A percentile compares a stretch with the other conserved stretches of the same genome.
These are phyloP conservation scores for Tinamus guttatus DNA, from an alignment of 2,113 vertebrate species.

Conservation along the genomic window DNA sequence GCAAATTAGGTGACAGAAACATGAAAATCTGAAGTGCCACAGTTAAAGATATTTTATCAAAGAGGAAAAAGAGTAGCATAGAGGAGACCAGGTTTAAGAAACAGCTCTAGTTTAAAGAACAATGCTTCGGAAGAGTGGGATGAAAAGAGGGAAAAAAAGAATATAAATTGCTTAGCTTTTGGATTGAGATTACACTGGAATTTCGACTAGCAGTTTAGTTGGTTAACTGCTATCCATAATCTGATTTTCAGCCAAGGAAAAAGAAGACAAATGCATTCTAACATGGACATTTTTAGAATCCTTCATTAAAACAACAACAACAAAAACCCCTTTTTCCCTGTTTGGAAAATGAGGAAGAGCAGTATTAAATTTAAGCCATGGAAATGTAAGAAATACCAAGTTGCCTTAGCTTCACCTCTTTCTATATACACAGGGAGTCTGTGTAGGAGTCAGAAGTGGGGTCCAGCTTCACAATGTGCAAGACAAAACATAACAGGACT, in stretches of 20 bases:
- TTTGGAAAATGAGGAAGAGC: background rate
- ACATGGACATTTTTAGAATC: background rate
- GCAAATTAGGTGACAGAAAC: background rate
- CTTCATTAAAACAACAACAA: background rate
- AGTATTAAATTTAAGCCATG: background rate
- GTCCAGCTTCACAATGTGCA: background rate
- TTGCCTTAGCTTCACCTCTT: background rate
- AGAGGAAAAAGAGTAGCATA: background rate
- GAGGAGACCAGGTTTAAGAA: background rate
- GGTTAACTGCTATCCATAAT: background rate
- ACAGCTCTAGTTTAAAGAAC: background rate
- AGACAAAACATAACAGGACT: background rate
- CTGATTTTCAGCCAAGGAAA: background rate
- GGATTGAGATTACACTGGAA: background rate
- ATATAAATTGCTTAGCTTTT: slow-evolving; percentile 19
- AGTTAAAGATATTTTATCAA: background rate
- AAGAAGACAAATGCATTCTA: background rate
- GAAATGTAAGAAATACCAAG: background rate
- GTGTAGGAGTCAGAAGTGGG: background rate
- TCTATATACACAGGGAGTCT: background rate
- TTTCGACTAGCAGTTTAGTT: slow-evolving; percentile 55
- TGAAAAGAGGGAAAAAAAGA: background rate
- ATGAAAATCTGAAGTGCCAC: background rate
- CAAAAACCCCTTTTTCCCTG: background rate
- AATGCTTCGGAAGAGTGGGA: background rate